These are phyloP conservation scores for Chionis minor DNA, from an alignment of 2,113 vertebrate genomes.

Conservation along the genomic window DNA sequence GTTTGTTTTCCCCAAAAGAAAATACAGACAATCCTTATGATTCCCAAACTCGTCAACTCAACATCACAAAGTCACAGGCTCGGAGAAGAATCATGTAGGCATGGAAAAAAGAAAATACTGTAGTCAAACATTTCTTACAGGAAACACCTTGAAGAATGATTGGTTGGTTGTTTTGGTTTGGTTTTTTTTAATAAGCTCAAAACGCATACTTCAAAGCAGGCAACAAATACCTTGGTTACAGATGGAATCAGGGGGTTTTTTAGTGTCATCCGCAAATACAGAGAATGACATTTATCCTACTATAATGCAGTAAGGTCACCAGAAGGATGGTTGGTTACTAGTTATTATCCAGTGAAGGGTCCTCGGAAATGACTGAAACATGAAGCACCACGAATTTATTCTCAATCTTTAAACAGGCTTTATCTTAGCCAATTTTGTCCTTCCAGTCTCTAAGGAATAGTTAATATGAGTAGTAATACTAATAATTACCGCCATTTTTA, in stretches of 20 bases:
- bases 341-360: not conserved
- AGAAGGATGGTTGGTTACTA: not conserved
- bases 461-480: not conserved
- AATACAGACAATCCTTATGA: not conserved
- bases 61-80: not conserved
- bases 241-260: fast-evolving
- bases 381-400: not conserved
- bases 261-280: not conserved
- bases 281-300: not conserved
- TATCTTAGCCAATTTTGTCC: not conserved
- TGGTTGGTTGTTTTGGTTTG: too few relatives aligned
- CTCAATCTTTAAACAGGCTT: not conserved
- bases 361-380: not conserved
- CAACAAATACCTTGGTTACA: not conserved
- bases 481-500: not conserved
- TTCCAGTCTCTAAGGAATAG: not conserved
- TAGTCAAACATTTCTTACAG: not conserved
- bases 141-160: not conserved
- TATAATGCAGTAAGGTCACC: not conserved
- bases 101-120: not conserved
- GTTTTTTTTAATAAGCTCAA: not conserved
- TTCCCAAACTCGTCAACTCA: not conserved
- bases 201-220: not conserved
- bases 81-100: not conserved
- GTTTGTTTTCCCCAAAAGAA: not conserved